These are phyloP conservation scores for Cromileptes altivelis DNA, from an alignment of 2,113 vertebrate genomes.

Conservation along the genomic window DNA sequence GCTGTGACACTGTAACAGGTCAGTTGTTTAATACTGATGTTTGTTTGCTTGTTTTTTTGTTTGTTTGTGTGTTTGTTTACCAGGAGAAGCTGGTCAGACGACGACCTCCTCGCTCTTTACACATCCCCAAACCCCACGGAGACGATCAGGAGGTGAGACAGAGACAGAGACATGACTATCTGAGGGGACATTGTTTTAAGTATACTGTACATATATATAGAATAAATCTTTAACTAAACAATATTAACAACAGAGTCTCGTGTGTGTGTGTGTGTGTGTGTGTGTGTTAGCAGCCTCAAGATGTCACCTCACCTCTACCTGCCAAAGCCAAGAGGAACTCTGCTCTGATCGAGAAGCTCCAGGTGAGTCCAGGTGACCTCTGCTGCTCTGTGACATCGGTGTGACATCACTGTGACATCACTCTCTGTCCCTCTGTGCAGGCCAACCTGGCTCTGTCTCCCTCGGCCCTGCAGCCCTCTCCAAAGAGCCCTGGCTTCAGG, in stretches of 20 bases:
- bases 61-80: neutral
- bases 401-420: conserved; percentile 6
- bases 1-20: no score
- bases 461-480: conserved; percentile 46
- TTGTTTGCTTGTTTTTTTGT: neutral
- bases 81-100: conserved; percentile 70
- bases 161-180: no score
- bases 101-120: conserved; percentile 64
- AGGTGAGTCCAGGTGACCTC: conserved; percentile 70
- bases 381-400: conserved; percentile 25
- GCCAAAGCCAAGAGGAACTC: conserved; percentile 81
- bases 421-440: neutral
- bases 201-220: no score
- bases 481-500: conserved; percentile 75
- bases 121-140: conserved; percentile 29
- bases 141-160: conserved; percentile 46
- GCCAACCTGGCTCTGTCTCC: neutral
- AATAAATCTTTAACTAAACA: no score
- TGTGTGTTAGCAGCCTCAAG: conserved; percentile 46
- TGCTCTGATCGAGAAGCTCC: conserved; percentile 84
- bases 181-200: no score
- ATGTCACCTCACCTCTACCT: conserved; percentile 49
- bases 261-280: conserved; percentile 33
- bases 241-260: neutral
- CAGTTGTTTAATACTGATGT: no score